A percentile compares a stretch with the other conserved stretches of the same genome.
Conservation (phyloP, 1,140 invertebrate species). For the Aphelinus certus region DNA sequence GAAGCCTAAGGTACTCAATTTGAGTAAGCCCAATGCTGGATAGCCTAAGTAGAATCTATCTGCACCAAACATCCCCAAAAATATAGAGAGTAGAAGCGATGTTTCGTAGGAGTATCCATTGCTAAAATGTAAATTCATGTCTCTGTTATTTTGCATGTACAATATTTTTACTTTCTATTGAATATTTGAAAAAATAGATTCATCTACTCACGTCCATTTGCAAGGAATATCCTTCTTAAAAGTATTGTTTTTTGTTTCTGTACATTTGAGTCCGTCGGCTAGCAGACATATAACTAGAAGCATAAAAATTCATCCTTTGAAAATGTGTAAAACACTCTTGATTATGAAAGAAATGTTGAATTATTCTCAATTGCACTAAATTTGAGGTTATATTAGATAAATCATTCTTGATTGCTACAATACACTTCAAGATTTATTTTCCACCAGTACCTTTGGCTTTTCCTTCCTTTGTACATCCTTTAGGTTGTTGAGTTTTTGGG, state of each 20-base stretch:
- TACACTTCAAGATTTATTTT: not conserved
- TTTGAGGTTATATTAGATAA: no score
- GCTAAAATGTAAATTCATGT: conserved; percentile 66
- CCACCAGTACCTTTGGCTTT: conserved; percentile 75
- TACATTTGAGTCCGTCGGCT: conserved; percentile 84
- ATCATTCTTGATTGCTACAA: no score
- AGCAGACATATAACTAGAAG: conserved; percentile 82
- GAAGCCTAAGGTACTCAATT: conserved; percentile 95
- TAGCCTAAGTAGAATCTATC: conserved; percentile 98
- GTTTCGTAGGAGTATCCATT: conserved; percentile 95
- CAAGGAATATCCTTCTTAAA: conserved; percentile 88
- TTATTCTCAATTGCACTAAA: no score
- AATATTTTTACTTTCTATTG: not conserved
- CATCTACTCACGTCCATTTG: conserved; percentile 87
- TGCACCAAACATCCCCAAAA: conserved; percentile 96
- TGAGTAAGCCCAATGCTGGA: conserved; percentile 91
- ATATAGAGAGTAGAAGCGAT: conserved; percentile 91
- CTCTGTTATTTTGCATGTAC: no score
- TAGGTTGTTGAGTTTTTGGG: conserved; percentile 87
- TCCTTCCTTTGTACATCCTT: conserved; percentile 82
- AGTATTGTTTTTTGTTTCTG: conserved; percentile 79
- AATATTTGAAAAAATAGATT: not conserved
- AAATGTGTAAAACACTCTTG: no score
- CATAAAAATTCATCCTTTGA: not conserved
- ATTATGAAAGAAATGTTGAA: no score